phyloP scores from a whole-genome alignment of 2,888 invertebrate genomes.

The Drosophila peninsularis region DNA sequence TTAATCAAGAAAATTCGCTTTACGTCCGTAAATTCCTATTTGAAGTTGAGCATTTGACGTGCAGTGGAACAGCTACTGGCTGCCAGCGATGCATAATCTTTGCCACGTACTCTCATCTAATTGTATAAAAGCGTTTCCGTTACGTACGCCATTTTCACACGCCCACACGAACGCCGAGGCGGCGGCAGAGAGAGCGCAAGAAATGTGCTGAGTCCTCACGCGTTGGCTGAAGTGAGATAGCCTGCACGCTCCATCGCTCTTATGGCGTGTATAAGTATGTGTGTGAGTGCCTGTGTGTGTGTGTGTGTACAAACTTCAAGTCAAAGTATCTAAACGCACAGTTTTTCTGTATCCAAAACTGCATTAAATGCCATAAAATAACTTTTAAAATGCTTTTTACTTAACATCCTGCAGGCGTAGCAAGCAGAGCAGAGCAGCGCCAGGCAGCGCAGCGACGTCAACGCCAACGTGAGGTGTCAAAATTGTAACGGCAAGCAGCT shows the following conservation, averaged over 20 bases:
- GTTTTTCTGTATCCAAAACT: slow-evolving; percentile 79
- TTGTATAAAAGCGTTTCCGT: slow-evolving; percentile 79
- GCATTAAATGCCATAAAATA: slow-evolving; percentile 83
- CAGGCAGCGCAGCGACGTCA: slow-evolving; percentile 18
- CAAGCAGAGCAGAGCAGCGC: slow-evolving; percentile 16
- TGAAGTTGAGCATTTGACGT: background rate
- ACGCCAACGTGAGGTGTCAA: slow-evolving; percentile 59
- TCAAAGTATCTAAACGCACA: slow-evolving; percentile 80
- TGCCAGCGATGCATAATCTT: slow-evolving; percentile 42
- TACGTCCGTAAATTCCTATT: too few species aligned
- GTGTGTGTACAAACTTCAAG: slow-evolving; percentile 63
- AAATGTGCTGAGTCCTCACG: slow-evolving; percentile 21
- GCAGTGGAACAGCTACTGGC: background rate
- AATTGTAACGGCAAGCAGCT: slow-evolving; percentile 54
- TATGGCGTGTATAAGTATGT: slow-evolving; percentile 22
- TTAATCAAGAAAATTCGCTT: background rate
- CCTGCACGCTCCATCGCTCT: slow-evolving; percentile 13
- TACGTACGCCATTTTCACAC: slow-evolving; percentile 74
- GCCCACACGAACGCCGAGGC: slow-evolving; percentile 24
- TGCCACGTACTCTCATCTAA: slow-evolving; percentile 73
- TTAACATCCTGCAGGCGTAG: slow-evolving; percentile 67
- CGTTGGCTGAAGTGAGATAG: slow-evolving; percentile 32
- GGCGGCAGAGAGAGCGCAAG: slow-evolving; percentile 17
- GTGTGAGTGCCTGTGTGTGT: slow-evolving; percentile 22
- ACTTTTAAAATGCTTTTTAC: slow-evolving; percentile 83